Percentiles rank a stretch among this genome's conserved stretches.
phyloP scores from a whole-genome alignment of 2,888 invertebrate species.

The Volucella inflata region DNA sequence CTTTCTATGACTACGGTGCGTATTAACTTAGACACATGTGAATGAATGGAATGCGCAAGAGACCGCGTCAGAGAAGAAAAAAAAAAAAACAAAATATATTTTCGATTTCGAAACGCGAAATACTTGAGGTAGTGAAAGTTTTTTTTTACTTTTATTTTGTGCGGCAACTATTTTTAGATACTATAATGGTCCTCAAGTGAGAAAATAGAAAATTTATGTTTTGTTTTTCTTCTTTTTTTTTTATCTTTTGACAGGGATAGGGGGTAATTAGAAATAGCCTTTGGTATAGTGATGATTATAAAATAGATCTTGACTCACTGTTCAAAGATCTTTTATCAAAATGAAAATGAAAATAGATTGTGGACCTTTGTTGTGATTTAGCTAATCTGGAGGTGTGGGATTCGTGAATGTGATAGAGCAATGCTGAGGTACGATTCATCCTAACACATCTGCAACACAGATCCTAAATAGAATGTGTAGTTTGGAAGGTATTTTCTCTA shows the following conservation, averaged over 20 bases:
- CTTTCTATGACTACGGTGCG: slow-evolving; percentile 71
- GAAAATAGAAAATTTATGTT: slow-evolving; percentile 38
- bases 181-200: slow-evolving; percentile 27
- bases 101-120: slow-evolving; percentile 70
- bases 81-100: neutral
- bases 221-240: slow-evolving; percentile 41
- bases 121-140: slow-evolving; percentile 70
- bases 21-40: slow-evolving; percentile 50
- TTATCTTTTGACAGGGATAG: slow-evolving; percentile 1
- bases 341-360: slow-evolving; percentile 1
- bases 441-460: too few species aligned
- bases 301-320: slow-evolving; percentile 40
- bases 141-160: slow-evolving; percentile 37
- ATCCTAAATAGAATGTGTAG: too few species aligned
- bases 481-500: too few species aligned
- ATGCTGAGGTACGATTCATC: too few species aligned
- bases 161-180: slow-evolving; percentile 31
- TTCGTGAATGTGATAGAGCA: too few species aligned
- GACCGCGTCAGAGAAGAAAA: slow-evolving; percentile 26
- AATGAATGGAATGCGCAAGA: slow-evolving; percentile 67
- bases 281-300: neutral
- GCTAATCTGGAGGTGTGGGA: too few species aligned
- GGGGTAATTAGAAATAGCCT: slow-evolving; percentile 24
- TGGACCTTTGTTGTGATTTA: too few species aligned
- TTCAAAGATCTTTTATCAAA: slow-evolving; percentile 10